A percentile compares a stretch with the other conserved stretches of the same genome.
These are phyloP conservation scores for Acrobasis repandana DNA, from an alignment of 2,888 invertebrate genomes.

Conservation along the genomic window DNA sequence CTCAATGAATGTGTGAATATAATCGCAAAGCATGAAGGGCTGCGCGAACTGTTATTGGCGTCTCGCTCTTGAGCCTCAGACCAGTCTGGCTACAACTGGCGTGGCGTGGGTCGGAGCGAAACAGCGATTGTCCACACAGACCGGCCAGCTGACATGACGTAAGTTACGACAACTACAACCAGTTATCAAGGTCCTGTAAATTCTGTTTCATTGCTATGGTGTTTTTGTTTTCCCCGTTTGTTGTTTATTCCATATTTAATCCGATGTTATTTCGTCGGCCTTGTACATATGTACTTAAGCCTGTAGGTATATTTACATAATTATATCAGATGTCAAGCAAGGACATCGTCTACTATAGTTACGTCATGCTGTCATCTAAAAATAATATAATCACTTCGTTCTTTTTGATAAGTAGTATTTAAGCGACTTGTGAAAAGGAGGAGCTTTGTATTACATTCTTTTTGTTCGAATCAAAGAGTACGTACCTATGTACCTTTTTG, in stretches of 20 bases:
- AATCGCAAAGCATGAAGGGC: slow-evolving; percentile 26
- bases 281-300: neutral
- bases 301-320: neutral
- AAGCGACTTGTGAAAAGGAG: too few species aligned
- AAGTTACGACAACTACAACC: slow-evolving; percentile 13
- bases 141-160: slow-evolving; percentile 16
- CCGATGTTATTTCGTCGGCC: neutral
- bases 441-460: too few species aligned
- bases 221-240: neutral
- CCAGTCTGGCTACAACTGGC: slow-evolving; percentile 13
- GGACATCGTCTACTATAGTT: neutral
- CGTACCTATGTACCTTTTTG: too few species aligned
- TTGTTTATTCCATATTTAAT: neutral
- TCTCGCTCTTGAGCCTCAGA: slow-evolving; percentile 27
- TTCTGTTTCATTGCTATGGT: neutral
- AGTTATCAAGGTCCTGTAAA: slow-evolving; percentile 17
- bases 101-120: slow-evolving; percentile 13
- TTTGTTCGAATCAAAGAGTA: too few species aligned
- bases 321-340: neutral
- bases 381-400: too few species aligned
- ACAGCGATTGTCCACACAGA: slow-evolving; percentile 7
- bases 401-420: too few species aligned
- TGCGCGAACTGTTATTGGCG: slow-evolving; percentile 24
- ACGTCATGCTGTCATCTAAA: too few species aligned
- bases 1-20: slow-evolving; percentile 46